Base-by-base conservation (phyloP, 1,140 invertebrate species). In the Macrobrachium rosenbergii region DNA sequence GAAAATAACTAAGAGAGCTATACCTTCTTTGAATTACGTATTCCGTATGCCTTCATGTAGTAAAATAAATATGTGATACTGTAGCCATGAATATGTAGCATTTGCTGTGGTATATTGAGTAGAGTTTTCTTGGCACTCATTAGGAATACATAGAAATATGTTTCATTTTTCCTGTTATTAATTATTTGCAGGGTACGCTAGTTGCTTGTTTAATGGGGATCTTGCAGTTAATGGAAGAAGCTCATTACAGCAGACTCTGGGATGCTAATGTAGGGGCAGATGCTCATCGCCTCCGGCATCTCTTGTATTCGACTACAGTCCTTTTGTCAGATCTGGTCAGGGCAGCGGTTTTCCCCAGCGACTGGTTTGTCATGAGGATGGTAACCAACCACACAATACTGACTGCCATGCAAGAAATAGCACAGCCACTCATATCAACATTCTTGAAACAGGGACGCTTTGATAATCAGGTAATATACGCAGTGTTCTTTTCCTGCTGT, bases 281-380 rank as follows among this genome's bases (percentile, higher is more conserved):
- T 0, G 97, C 98, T 91, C 97, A 99, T 91, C 93, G 99, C 0
- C 94, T 98, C 90, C 94, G 97, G 89, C 95, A 97, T 7, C 96
- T 99, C 90, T 93, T 97, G 16, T 73, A 90, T 59, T 88, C 87
- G 37, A 85, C 82, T 28, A 72, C 88, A 7, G 43, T 87, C n/a
- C 78, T 90, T 11, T 72, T 89, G 52, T 85, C 88, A 72, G 85
- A 89, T 43, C 88, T 90, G 58, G 88, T 89, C 28, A 62, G 80
- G 37, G 73, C 85, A 19, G 88, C 72, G 21, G 82, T 99, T 0
- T 99, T 98, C 91, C 95, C 97, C 6, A 92, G 94, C 0, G 98
- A 99, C 91, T 99, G 98, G 98, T 93, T 98, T 77, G 95, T 98
- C 16, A 96, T 99, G 92, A 95, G 96, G 91, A 95, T 99, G 93